Evolutionary conservation across 1,140 invertebrate genomes (phyloP).

Genomic region (Caligus rogercresseyi): DNA sequence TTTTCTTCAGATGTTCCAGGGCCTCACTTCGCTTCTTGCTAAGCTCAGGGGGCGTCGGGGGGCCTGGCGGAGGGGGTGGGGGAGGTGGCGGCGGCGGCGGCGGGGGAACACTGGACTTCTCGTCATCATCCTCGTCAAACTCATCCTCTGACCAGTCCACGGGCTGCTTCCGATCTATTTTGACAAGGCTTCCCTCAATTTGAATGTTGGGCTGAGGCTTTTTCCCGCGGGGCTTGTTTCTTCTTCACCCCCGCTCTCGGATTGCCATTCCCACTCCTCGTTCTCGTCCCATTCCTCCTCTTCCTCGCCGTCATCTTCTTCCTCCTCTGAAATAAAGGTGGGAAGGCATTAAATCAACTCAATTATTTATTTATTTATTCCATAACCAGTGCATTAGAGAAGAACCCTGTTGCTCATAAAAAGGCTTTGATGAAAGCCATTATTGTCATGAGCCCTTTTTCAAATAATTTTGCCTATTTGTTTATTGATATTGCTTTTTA

Average conservation of each 20-base stretch:
- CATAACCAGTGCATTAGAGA: no score
- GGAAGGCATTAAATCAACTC: no score
- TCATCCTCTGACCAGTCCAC: slow-evolving; percentile 16
- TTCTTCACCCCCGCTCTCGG: not conserved
- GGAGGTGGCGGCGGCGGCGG: slow-evolving; percentile 17
- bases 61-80: slow-evolving; percentile 10
- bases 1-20: slow-evolving; percentile 44
- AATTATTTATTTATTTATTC: no score
- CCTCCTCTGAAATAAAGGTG: not conserved
- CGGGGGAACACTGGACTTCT: slow-evolving; percentile 12
- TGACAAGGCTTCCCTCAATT: slow-evolving; percentile 11
- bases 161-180: not conserved
- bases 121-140: not conserved
- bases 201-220: slow-evolving; percentile 3
- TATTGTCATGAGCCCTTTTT: no score
- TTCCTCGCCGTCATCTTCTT: not conserved
- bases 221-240: not conserved
- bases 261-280: slow-evolving; percentile 3
- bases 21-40: slow-evolving; percentile 25
- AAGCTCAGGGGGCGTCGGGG: not conserved
- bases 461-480: no score
- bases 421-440: no score
- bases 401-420: no score
- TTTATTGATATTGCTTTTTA: no score
- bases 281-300: slow-evolving; percentile 12